phyloP scores from a whole-genome alignment of 2,113 vertebrate species.

The Oncorhynchus mykiss region DNA sequence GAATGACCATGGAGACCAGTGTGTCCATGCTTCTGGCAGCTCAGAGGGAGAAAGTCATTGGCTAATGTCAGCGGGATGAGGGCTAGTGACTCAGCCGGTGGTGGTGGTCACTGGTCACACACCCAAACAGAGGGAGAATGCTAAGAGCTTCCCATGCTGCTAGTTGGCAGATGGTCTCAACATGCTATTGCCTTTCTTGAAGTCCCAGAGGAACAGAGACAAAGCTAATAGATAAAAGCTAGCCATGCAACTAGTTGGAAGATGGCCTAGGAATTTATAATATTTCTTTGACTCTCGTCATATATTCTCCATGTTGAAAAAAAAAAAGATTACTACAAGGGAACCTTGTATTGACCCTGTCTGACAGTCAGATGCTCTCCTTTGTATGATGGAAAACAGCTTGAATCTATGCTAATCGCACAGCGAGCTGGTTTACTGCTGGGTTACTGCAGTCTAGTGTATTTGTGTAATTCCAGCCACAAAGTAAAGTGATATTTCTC shows the following conservation, averaged over 20 bases:
- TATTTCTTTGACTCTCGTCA: no score
- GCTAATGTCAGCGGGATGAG: constrained; percentile 19
- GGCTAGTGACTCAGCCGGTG: constrained; percentile 1
- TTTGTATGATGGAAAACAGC: no score
- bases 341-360: no score
- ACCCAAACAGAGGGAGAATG: neutral
- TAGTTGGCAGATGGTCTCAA: neutral
- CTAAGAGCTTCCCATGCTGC: neutral
- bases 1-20: constrained; percentile 46
- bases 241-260: neutral
- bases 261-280: constrained; percentile 8
- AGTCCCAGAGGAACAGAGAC: neutral
- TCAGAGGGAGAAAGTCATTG: constrained; percentile 12
- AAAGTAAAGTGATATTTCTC: neutral
- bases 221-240: neutral
- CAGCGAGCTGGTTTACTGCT: neutral
- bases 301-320: no score
- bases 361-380: no score
- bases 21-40: constrained; percentile 15
- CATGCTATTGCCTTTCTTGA: neutral
- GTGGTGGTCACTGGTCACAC: neutral
- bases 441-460: no score
- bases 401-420: no score
- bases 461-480: neutral
- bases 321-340: no score